Conservation (phyloP, 2,797 vertebrate species). For the Mormyrus proboscirostris region DNA sequence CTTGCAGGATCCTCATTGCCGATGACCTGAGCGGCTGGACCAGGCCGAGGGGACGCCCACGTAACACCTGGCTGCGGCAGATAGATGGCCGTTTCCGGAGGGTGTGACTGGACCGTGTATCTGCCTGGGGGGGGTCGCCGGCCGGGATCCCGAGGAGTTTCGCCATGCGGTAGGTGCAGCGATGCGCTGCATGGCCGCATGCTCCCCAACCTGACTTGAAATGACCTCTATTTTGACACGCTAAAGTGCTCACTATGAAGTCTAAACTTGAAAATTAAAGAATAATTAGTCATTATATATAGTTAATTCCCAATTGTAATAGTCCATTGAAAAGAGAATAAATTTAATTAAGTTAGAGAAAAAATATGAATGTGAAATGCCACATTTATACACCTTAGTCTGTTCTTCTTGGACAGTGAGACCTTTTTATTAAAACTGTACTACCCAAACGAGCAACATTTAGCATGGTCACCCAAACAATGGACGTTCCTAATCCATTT, state of each 20-base stretch:
- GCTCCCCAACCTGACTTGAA: neutral
- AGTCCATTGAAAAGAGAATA: neutral
- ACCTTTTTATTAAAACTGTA: neutral
- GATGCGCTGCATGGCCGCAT: neutral
- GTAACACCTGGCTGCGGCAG: neutral
- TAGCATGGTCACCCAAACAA: neutral
- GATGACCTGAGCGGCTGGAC: neutral
- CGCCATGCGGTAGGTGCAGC: neutral
- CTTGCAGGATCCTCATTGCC: neutral
- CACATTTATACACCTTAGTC: neutral
- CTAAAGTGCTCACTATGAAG: neutral
- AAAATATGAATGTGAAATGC: conserved; percentile 1
- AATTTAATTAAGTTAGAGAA: conserved; percentile 1
- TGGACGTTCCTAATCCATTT: neutral
- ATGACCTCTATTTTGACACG: neutral
- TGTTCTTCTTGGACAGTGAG: neutral
- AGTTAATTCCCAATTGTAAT: conserved; percentile 7
- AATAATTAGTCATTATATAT: conserved; percentile 5
- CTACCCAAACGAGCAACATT: neutral
- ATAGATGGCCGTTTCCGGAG: neutral
- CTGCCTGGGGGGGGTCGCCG: neutral
- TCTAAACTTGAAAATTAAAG: conserved; percentile 1
- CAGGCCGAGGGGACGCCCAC: neutral
- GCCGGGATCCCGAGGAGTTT: neutral
- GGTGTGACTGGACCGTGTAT: neutral